Percentiles rank a stretch among this genome's conserved stretches.
Evolutionary conservation across 1,140 invertebrate genomes (phyloP).

Genomic region (Meloidogyne chitwoodi): DNA sequence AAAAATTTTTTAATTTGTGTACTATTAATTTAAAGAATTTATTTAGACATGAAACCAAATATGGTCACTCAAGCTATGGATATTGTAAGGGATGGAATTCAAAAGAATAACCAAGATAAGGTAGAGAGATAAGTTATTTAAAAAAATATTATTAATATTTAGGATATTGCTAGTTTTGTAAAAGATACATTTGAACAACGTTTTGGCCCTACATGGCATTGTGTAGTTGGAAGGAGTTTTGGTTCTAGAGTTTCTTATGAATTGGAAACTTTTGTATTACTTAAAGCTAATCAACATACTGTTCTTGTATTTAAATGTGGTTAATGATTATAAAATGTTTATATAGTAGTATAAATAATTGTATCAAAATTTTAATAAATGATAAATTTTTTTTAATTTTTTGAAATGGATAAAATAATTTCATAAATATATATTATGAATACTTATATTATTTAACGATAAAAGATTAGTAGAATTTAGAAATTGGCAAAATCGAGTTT

Average conservation of each 20-base stretch:
- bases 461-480: too few species aligned
- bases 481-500: too few species aligned
- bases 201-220: slow-evolving; percentile 49
- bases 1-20: too few species aligned
- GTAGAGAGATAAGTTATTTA: background rate
- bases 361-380: too few species aligned
- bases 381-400: too few species aligned
- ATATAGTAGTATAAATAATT: too few species aligned
- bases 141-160: slow-evolving; percentile 7
- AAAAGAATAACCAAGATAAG: slow-evolving; percentile 19
- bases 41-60: slow-evolving; percentile 19
- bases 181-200: slow-evolving; percentile 48
- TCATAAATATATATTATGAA: too few species aligned
- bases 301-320: slow-evolving; percentile 27
- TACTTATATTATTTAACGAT: too few species aligned
- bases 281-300: slow-evolving; percentile 31
- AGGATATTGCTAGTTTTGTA: slow-evolving; percentile 47
- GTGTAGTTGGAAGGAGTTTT: slow-evolving; percentile 50
- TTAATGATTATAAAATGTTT: background rate
- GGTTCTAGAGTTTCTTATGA: slow-evolving; percentile 50
- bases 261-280: slow-evolving; percentile 45
- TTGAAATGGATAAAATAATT: too few species aligned
- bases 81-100: slow-evolving; percentile 24
- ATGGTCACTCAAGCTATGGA: slow-evolving; percentile 11
- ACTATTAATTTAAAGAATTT: too few species aligned